Base-by-base conservation (phyloP, 2,113 vertebrate species). In the Tautogolabrus adspersus region DNA sequence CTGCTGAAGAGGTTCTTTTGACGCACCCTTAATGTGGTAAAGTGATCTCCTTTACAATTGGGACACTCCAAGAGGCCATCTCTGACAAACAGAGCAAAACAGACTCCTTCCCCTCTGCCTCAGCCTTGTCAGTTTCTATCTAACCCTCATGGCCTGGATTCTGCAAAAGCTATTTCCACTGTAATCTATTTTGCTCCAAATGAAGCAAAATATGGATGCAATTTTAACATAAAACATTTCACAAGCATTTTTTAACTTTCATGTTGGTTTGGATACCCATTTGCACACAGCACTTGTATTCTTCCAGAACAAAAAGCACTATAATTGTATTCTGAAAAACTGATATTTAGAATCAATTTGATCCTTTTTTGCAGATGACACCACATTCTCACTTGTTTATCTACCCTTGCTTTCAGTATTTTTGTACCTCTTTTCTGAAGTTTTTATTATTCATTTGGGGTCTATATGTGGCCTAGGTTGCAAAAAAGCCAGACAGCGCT, bases 1-100 rank as follows among this genome's bases (percentile, higher is more conserved):
- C 83, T 72, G 83, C 81, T 93, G 92, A 94, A 95, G 93, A 94
- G 94, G 83, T 88, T 93, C 94, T 92, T 94, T 94, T 95, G 91
- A 94, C 91, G 76, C 88, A 16, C 87, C 76, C 90, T 90, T 91
- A 92, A 93, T 90, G 90, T 92, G 89, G 93, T 95, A 93, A 95
- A 94, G 91, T 94, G 93, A 95, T 94, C 93, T 91, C 89, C 91
- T 88, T 76, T 87, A 93, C 93, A 95, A 94, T 91, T 81, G 92
- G 89, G 92, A 93, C 93, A 92, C 92, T 94, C 86, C 82, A 93
- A 93, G 93, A 93, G 93, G 94, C 92, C 93, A 93, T 93, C 93
- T 90, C 89, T 84, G 81, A 90, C 88, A 91, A 90, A 64, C 85
- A 83, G 77, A 87, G 88, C 87, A 91, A 87, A 92, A 90, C 85